Conservation (phyloP, 2,888 invertebrate genomes). For the Hedychridium roseum region DNA sequence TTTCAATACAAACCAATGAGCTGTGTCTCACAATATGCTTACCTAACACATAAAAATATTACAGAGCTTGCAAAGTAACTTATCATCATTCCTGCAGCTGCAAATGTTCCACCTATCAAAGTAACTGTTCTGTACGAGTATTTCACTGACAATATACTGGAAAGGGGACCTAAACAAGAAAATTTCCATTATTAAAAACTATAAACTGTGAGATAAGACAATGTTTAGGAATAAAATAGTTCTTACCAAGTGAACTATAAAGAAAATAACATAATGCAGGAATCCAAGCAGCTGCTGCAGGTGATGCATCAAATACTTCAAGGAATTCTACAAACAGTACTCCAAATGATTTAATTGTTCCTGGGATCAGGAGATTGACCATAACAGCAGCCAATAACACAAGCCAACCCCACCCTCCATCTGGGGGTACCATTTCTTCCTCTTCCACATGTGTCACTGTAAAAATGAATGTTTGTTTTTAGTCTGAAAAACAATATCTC, state of each 20-base stretch:
- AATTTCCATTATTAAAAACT: background rate
- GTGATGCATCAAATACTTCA: slow-evolving; percentile 78
- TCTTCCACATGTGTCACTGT: slow-evolving; percentile 59
- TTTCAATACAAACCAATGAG: background rate
- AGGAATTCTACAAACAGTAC: slow-evolving; percentile 84
- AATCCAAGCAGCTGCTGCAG: slow-evolving; percentile 81
- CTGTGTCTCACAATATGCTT: slow-evolving; percentile 39
- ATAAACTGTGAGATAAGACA: background rate
- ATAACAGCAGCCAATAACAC: slow-evolving; percentile 76
- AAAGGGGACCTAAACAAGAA: slow-evolving; percentile 79
- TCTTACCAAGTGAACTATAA: slow-evolving; percentile 85
- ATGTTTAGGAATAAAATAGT: slow-evolving; percentile 10
- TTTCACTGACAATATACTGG: slow-evolving; percentile 83
- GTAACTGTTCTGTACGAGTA: slow-evolving; percentile 87
- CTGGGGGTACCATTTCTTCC: slow-evolving; percentile 81
- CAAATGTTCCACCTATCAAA: slow-evolving; percentile 81
- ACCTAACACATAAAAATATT: slow-evolving; percentile 81
- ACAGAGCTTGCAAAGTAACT: slow-evolving; percentile 85
- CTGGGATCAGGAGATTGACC: slow-evolving; percentile 86
- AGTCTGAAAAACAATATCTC: too few relatives aligned
- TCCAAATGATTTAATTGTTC: slow-evolving; percentile 88
- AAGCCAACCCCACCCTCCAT: slow-evolving; percentile 88
- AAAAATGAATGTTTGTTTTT: slow-evolving; percentile 10
- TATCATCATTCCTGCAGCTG: slow-evolving; percentile 84
- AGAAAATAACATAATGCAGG: slow-evolving; percentile 89